Conservation (phyloP, 2,888 invertebrate species). For the Alsophila aescularia region DNA sequence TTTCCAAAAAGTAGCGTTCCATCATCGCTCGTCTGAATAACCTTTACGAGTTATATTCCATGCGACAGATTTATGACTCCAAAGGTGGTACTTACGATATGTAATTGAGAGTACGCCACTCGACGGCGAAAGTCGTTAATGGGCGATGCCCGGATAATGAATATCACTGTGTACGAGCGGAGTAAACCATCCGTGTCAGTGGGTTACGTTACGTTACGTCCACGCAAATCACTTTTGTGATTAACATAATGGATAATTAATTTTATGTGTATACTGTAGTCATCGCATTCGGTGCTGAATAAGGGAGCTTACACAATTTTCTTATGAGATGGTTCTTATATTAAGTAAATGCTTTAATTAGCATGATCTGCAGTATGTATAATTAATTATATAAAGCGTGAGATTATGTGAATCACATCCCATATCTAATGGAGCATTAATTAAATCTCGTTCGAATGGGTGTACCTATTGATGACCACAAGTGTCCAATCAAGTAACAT, state of each 20-base stretch:
- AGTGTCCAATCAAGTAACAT: no score
- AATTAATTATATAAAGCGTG: no score
- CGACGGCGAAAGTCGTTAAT: conserved; percentile 61
- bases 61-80: conserved; percentile 69
- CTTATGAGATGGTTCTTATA: background rate
- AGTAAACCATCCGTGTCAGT: conserved; percentile 18
- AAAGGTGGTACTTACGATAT: conserved; percentile 45
- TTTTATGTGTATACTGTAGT: conserved; percentile 5
- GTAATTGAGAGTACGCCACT: conserved; percentile 45
- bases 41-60: conserved; percentile 57
- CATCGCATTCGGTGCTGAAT: background rate
- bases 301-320: background rate
- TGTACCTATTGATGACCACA: no score
- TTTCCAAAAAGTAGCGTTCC: conserved; percentile 20
- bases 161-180: conserved; percentile 3
- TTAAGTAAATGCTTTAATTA: background rate
- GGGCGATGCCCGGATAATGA: conserved; percentile 41
- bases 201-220: conserved; percentile 25
- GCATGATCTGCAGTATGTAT: no score
- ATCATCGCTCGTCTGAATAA: conserved; percentile 29
- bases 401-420: no score
- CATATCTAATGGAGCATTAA: no score
- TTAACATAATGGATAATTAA: conserved; percentile 4
- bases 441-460: no score
- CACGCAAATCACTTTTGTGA: conserved; percentile 10